A percentile compares a stretch with the other conserved stretches of the same genome.
phyloP scores from a whole-genome alignment of 2,113 vertebrate species.

The Dasyprocta punctata region DNA sequence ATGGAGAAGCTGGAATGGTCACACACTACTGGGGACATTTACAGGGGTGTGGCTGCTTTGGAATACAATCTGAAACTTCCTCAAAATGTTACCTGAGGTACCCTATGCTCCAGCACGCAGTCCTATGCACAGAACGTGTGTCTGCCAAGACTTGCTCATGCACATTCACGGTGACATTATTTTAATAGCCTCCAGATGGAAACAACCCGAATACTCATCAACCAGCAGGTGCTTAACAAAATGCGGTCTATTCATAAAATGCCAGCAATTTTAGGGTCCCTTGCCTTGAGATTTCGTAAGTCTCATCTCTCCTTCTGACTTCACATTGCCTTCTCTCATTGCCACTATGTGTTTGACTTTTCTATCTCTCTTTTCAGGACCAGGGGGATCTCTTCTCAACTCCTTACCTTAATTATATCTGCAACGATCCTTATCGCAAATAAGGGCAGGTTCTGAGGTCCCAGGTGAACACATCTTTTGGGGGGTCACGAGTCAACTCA shows the following conservation, averaged over 20 bases:
- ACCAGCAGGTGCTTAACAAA: not conserved
- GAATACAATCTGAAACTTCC: not conserved
- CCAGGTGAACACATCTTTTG: not conserved
- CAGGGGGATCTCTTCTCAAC: not conserved
- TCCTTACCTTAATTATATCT: not conserved
- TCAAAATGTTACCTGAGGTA: not conserved
- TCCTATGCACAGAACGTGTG: not conserved
- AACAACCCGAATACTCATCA: not conserved
- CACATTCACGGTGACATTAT: not conserved
- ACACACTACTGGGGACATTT: not conserved
- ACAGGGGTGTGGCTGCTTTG: not conserved
- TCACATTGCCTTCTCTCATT: not conserved
- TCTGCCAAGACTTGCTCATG: not conserved
- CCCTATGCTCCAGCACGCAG: not conserved
- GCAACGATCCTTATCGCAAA: not conserved
- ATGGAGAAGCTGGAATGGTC: not conserved
- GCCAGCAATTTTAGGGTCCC: not conserved
- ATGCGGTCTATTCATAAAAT: not conserved
- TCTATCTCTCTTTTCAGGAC: not conserved
- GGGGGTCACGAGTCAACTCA: not conserved
- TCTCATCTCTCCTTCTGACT: not conserved
- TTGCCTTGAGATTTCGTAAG: not conserved
- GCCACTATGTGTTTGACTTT: not conserved
- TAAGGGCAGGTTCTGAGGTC: not conserved
- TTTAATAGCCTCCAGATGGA: not conserved